These are phyloP conservation scores for Blennius ocellaris DNA, from an alignment of 2,113 vertebrate genomes.

Conservation along the genomic window DNA sequence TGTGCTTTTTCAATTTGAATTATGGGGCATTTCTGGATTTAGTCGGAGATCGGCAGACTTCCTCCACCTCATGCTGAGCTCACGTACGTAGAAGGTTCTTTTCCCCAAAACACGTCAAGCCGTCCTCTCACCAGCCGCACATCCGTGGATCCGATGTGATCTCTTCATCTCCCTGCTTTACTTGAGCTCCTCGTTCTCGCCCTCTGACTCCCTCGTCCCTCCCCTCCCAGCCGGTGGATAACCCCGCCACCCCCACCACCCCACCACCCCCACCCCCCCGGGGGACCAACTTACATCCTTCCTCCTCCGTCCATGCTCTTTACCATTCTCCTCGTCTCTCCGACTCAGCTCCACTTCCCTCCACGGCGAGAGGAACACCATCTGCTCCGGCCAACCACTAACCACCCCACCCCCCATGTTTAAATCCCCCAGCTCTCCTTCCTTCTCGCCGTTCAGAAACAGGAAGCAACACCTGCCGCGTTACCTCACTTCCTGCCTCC, in stretches of 20 bases:
- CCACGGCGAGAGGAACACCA: too few relatives aligned
- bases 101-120: too few relatives aligned
- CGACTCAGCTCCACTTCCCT: conserved; percentile 59
- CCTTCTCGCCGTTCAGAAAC: conserved; percentile 48
- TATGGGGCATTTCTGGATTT: too few relatives aligned
- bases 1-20: too few relatives aligned
- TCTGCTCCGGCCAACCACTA: too few relatives aligned
- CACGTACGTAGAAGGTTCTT: too few relatives aligned
- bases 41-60: too few relatives aligned
- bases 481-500: conserved; percentile 72
- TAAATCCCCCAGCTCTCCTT: conserved; percentile 41
- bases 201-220: conserved; percentile 2
- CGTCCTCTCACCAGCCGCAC: too few relatives aligned
- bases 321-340: conserved; percentile 67
- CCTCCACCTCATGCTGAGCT: too few relatives aligned
- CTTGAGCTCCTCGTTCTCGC: conserved; percentile 28
- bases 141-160: neutral
- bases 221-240: conserved; percentile 67
- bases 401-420: neutral
- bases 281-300: conserved; percentile 71
- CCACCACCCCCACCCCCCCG: conserved; percentile 59
- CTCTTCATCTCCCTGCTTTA: conserved; percentile 21
- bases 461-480: conserved; percentile 72
- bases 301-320: conserved; percentile 61
- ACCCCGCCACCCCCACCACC: conserved; percentile 73